Evolutionary conservation across 1,140 invertebrate species (phyloP).

Genomic region (Sitophilus oryzae): DNA sequence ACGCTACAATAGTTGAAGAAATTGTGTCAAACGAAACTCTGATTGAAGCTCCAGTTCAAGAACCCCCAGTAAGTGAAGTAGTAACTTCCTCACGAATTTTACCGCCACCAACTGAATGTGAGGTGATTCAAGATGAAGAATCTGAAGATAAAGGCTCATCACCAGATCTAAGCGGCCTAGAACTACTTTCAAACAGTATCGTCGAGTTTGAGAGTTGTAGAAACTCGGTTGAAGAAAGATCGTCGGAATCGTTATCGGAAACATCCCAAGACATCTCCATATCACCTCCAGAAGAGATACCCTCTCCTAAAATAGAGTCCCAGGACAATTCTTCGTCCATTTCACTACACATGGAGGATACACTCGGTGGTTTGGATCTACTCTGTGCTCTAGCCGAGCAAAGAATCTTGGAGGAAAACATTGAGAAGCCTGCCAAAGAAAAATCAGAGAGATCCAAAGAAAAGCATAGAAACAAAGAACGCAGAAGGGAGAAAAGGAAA

Average conservation of each 20-base stretch:
- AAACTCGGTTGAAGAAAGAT: constrained; percentile 31
- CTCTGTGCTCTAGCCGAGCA: constrained; percentile 81
- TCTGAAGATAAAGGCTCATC: constrained; percentile 16
- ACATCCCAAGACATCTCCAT: constrained; percentile 6
- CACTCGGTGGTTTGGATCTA: constrained; percentile 67
- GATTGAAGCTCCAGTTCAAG: neutral
- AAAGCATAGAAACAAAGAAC: constrained; percentile 20
- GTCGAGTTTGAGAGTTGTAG: constrained; percentile 57
- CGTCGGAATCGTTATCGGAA: constrained; percentile 29
- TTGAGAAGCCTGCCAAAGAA: constrained; percentile 40
- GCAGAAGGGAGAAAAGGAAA: constrained; percentile 34
- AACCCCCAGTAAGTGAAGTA: neutral
- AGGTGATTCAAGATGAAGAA: constrained; percentile 6
- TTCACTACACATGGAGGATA: constrained; percentile 47
- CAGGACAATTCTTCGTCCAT: no score
- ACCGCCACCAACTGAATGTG: neutral
- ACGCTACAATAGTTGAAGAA: no score
- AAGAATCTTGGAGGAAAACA: constrained; percentile 69
- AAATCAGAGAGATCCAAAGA: constrained; percentile 27
- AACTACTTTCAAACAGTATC: constrained; percentile 75
- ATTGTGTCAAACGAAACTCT: constrained; percentile 4
- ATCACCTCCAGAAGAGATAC: neutral
- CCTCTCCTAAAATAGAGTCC: no score
- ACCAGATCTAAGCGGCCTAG: constrained; percentile 68
- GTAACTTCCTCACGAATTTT: neutral